Percentiles rank a stretch among this genome's conserved stretches.
These are phyloP conservation scores for Portevinia maculata DNA, from an alignment of 2,888 invertebrate species.

Conservation along the genomic window DNA sequence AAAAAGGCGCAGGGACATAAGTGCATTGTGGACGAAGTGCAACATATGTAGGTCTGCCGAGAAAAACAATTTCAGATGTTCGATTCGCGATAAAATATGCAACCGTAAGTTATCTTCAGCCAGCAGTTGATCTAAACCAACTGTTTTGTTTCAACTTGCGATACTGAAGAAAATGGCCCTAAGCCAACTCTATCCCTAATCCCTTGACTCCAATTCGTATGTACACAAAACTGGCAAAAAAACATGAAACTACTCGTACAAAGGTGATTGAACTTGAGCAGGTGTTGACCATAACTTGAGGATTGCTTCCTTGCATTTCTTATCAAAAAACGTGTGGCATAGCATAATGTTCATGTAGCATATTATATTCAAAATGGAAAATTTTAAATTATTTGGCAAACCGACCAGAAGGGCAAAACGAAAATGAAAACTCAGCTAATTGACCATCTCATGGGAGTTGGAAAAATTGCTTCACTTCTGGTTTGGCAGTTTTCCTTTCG, in stretches of 20 bases:
- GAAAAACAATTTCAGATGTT: too few species aligned
- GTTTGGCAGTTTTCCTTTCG: slow-evolving; percentile 1
- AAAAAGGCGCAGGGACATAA: too few species aligned
- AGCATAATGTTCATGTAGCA: background rate
- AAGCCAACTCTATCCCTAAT: too few species aligned
- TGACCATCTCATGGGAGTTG: slow-evolving; percentile 33
- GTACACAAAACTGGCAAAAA: too few species aligned
- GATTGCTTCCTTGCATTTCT: background rate
- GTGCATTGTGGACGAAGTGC: too few species aligned
- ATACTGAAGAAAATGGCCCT: too few species aligned
- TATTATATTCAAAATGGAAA: background rate
- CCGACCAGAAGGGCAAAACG: background rate
- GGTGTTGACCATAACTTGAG: background rate
- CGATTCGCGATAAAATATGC: too few species aligned
- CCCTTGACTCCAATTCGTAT: too few species aligned
- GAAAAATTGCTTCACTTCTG: slow-evolving; percentile 1
- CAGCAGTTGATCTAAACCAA: too few species aligned
- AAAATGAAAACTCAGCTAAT: slow-evolving; percentile 30
- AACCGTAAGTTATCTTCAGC: too few species aligned
- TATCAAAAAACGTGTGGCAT: background rate
- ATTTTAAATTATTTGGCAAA: slow-evolving; percentile 20
- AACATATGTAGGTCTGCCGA: too few species aligned
- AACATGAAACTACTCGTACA: background rate
- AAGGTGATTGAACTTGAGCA: background rate
- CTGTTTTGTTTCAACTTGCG: too few species aligned